phyloP scores from a whole-genome alignment of 1,140 invertebrate genomes.

The Drosophila ercepeae region DNA sequence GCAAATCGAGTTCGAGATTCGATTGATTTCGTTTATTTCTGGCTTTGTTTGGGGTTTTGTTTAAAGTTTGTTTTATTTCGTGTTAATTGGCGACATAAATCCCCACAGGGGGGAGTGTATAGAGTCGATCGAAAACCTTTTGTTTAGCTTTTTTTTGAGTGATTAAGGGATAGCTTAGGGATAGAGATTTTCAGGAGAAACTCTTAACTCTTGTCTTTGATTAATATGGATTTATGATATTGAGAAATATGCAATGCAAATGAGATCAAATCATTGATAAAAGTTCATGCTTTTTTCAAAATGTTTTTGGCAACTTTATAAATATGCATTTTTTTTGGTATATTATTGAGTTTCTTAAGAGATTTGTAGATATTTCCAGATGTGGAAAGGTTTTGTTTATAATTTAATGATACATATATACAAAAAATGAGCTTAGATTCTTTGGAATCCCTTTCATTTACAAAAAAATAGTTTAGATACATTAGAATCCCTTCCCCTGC shows the following conservation, averaged over 20 bases:
- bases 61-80: constrained; percentile 51
- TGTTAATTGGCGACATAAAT: constrained; percentile 61
- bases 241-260: background rate
- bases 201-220: background rate
- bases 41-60: constrained; percentile 28
- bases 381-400: too few species aligned
- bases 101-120: constrained; percentile 29
- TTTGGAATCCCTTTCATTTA: too few species aligned
- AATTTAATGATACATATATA: too few species aligned
- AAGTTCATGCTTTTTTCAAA: background rate
- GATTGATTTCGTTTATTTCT: constrained; percentile 39
- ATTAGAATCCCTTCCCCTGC: too few species aligned
- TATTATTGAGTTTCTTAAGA: too few species aligned
- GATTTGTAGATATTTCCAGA: too few species aligned
- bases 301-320: too few species aligned
- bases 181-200: constrained; percentile 14
- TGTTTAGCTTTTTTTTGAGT: constrained; percentile 1
- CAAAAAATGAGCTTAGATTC: too few species aligned
- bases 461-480: too few species aligned
- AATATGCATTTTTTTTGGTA: background rate
- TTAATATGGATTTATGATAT: background rate
- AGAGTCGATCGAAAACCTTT: constrained; percentile 8
- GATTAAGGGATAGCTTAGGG: constrained; percentile 29
- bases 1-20: constrained; percentile 62
- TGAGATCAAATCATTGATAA: background rate